Evolutionary conservation across 2,797 vertebrate genomes (phyloP).

Genomic region (Pteropus rufus): DNA sequence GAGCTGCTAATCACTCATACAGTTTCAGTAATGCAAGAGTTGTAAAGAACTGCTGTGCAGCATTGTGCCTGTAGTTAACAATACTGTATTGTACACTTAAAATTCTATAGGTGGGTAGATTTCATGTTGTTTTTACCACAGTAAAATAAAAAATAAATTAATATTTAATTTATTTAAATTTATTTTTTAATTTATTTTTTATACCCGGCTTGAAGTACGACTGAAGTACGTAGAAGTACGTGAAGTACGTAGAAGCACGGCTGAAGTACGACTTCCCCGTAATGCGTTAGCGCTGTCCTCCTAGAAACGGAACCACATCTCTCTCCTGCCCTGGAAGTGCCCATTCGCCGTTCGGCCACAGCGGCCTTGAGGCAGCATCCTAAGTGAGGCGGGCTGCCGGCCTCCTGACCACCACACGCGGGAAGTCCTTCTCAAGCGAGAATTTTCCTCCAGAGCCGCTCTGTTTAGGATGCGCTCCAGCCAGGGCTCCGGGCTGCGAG

Average conservation of each 20-base stretch:
- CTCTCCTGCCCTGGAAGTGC: conserved; percentile 88
- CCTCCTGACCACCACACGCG: conserved; percentile 82
- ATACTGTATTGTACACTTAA: neutral
- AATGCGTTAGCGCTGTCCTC: conserved; percentile 92
- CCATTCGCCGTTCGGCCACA: conserved; percentile 76
- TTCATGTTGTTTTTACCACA: neutral
- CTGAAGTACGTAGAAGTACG: too few relatives aligned
- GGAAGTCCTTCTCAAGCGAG: conserved; percentile 89
- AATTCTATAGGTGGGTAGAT: neutral
- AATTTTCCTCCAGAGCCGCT: conserved; percentile 81
- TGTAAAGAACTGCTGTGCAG: neutral
- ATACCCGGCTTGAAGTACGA: too few relatives aligned
- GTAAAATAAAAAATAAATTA: neutral
- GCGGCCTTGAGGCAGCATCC: conserved; percentile 67
- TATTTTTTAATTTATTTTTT: too few relatives aligned
- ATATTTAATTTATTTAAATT: too few relatives aligned
- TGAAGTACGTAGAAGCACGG: too few relatives aligned
- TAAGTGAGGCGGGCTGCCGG: neutral
- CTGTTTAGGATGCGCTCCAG: conserved; percentile 87
- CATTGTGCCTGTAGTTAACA: neutral
- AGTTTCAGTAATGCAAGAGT: neutral
- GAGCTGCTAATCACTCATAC: neutral
- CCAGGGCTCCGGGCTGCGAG: conserved; percentile 86
- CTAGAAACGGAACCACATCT: conserved; percentile 93
- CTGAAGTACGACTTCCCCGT: conserved; percentile 86